These are phyloP conservation scores for Sebastes hopkinsi DNA, from an alignment of 2,797 vertebrate genomes.

Conservation along the genomic window DNA sequence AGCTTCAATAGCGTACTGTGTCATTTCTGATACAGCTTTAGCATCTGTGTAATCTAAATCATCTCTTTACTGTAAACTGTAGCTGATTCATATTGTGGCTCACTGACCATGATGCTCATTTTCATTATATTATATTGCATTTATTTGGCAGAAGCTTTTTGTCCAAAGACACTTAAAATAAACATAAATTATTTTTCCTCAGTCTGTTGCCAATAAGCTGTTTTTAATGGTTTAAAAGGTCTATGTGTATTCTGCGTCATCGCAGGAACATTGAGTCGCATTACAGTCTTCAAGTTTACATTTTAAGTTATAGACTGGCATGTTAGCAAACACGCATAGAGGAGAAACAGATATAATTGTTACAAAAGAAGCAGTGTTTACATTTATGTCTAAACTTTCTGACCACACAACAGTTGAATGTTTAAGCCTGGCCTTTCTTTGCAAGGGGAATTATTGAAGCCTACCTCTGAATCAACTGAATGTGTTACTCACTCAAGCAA, in stretches of 20 bases:
- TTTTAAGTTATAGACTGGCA: background rate
- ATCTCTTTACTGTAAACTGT: background rate
- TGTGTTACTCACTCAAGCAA: background rate
- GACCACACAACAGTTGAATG: background rate
- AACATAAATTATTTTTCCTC: too few relatives aligned
- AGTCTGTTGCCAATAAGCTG: background rate
- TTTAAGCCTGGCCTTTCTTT: background rate
- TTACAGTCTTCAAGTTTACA: background rate
- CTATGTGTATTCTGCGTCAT: too few relatives aligned
- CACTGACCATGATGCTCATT: background rate
- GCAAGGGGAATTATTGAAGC: background rate
- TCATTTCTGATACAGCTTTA: background rate
- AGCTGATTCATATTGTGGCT: slow-evolving; percentile 1
- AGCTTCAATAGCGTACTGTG: background rate
- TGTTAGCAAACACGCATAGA: background rate
- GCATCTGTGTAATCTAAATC: background rate
- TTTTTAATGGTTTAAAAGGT: too few relatives aligned
- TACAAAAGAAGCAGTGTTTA: background rate
- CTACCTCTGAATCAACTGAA: background rate
- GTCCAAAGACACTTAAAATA: background rate
- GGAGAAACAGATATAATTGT: background rate
- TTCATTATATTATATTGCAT: background rate
- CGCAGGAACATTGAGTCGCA: too few relatives aligned
- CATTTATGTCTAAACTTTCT: background rate
- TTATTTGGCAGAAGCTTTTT: background rate